Conservation (phyloP, 2,888 invertebrate species). For the Busseola fusca region DNA sequence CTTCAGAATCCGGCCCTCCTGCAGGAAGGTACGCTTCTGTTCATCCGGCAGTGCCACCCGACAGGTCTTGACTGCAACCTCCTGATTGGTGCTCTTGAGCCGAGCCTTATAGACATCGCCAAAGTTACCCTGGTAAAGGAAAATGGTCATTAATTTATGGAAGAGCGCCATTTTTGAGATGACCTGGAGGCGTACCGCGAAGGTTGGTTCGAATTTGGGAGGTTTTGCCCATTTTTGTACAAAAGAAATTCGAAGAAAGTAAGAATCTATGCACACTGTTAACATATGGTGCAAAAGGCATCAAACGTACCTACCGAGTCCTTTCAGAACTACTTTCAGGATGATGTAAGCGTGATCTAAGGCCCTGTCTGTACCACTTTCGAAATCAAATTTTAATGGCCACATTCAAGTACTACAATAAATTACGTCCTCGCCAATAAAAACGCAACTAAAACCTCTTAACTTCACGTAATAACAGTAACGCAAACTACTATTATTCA, state of each 20-base stretch:
- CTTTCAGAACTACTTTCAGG: neutral
- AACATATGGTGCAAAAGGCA: neutral
- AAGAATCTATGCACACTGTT: neutral
- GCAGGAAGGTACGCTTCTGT: constrained; percentile 97
- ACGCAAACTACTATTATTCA: neutral
- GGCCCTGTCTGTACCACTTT: neutral
- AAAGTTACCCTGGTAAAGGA: constrained; percentile 95
- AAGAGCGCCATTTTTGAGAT: neutral
- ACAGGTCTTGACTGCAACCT: constrained; percentile 99
- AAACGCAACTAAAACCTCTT: constrained; percentile 7
- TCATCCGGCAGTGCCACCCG: constrained; percentile 98
- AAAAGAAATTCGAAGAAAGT: neutral
- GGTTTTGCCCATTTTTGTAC: neutral
- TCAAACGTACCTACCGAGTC: neutral
- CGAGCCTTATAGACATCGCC: constrained; percentile 98
- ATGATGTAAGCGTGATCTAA: neutral
- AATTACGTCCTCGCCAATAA: constrained; percentile 2
- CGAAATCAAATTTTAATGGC: neutral
- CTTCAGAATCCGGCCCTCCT: constrained; percentile 98
- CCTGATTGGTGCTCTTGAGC: constrained; percentile 93
- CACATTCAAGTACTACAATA: neutral
- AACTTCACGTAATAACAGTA: constrained; percentile 4
- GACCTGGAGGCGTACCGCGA: neutral
- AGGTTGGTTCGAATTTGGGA: neutral
- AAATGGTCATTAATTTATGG: neutral